phyloP scores from a whole-genome alignment of 1,140 invertebrate species.

The Heliconius eleuchia region DNA sequence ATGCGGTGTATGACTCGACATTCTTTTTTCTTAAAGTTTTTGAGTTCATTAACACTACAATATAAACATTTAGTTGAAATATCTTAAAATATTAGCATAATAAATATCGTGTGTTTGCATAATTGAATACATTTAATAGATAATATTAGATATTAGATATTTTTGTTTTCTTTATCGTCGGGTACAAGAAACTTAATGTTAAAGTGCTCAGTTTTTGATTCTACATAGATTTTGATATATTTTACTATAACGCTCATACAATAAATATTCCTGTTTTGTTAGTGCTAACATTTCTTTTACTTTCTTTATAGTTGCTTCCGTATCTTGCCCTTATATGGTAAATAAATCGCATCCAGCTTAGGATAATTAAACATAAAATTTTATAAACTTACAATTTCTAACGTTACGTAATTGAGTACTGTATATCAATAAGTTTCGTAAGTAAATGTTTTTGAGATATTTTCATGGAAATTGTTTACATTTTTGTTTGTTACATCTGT shows the following conservation, averaged over 20 bases:
- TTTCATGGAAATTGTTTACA: too few relatives aligned
- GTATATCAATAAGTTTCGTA: too few relatives aligned
- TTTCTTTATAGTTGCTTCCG: background rate
- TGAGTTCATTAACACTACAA: slow-evolving; percentile 4
- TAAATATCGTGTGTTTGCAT: slow-evolving; percentile 12
- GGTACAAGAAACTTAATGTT: too few relatives aligned
- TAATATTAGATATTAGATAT: background rate
- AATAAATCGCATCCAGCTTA: background rate
- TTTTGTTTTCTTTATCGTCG: too few relatives aligned
- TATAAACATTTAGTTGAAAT: background rate
- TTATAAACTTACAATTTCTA: too few relatives aligned
- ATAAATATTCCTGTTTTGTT: background rate
- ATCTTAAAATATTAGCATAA: slow-evolving; percentile 3
- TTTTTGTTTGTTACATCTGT: too few relatives aligned
- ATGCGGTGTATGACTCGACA: slow-evolving; percentile 61
- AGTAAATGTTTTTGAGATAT: too few relatives aligned
- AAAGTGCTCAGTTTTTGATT: too few relatives aligned
- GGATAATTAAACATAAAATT: background rate
- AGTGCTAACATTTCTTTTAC: background rate
- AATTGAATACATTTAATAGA: background rate
- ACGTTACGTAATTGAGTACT: too few relatives aligned
- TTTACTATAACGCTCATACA: too few relatives aligned
- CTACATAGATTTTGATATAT: too few relatives aligned
- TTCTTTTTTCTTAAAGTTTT: background rate
- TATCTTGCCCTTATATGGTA: background rate